Conservation (phyloP, 2,797 vertebrate species). For the Vipera latastei region DNA sequence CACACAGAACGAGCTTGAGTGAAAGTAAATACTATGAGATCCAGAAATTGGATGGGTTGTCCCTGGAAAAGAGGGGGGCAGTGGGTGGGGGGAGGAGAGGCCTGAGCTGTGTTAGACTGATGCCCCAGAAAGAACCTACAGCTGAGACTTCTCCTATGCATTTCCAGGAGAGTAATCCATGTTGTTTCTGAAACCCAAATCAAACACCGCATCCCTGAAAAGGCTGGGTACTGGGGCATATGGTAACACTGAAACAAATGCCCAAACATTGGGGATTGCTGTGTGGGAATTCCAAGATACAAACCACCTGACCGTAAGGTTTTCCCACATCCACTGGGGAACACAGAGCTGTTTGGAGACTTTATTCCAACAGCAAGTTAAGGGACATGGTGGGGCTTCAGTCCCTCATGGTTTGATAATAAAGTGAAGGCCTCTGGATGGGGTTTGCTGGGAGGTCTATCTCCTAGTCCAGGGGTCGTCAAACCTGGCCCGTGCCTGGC, state of each 20-base stretch:
- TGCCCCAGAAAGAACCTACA: background rate
- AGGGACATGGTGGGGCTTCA: background rate
- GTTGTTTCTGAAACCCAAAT: background rate
- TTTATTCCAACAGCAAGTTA: background rate
- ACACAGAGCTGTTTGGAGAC: background rate
- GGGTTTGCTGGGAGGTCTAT: background rate
- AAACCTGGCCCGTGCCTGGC: too few relatives aligned
- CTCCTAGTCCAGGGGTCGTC: background rate
- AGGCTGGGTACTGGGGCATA: slow-evolving; percentile 12
- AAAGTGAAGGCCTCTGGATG: background rate
- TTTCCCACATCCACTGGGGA: background rate
- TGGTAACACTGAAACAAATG: slow-evolving; percentile 49
- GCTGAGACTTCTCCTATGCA: background rate
- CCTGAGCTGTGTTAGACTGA: fast-evolving
- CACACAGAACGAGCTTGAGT: background rate
- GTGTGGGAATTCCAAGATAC: background rate
- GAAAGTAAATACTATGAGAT: background rate
- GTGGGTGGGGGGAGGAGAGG: background rate
- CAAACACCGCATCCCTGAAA: slow-evolving; percentile 9
- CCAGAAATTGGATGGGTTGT: background rate
- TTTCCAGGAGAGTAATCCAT: background rate
- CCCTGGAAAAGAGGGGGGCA: background rate
- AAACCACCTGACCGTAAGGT: background rate
- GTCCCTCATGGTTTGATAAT: background rate
- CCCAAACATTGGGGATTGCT: background rate